Conservation (phyloP, 1,140 invertebrate genomes). For the Drosophila melanogaster region DNA sequence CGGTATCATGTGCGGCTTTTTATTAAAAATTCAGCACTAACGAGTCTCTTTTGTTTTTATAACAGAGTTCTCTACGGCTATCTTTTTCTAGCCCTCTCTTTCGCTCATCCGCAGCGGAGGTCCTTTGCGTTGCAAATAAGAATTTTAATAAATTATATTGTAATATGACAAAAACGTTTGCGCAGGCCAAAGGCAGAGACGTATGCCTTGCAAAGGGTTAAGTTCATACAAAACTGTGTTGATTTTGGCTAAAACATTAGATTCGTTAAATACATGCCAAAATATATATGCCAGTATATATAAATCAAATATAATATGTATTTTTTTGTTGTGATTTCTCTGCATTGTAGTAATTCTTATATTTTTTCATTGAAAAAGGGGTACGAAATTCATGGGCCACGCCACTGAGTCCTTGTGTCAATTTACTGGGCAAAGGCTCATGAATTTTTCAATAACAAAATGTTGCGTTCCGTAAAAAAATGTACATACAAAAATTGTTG, state of each 20-base stretch:
- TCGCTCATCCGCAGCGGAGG: conserved; percentile 13
- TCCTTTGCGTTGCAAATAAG: conserved; percentile 60
- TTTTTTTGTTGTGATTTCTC: too few species aligned
- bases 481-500: conserved; percentile 35
- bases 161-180: conserved; percentile 67
- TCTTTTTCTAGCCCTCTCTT: conserved; percentile 25
- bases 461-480: conserved; percentile 31
- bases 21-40: conserved; percentile 71
- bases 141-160: conserved; percentile 80
- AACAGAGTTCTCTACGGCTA: neutral
- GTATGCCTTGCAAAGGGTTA: conserved; percentile 8
- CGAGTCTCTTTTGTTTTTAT: conserved; percentile 59
- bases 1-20: conserved; percentile 57
- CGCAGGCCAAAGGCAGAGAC: conserved; percentile 17
- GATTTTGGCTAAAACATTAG: neutral
- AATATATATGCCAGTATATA: too few species aligned
- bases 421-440: conserved; percentile 34
- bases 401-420: conserved; percentile 22
- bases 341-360: neutral
- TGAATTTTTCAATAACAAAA: conserved; percentile 74
- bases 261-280: too few species aligned
- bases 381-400: neutral
- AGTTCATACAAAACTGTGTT: neutral
- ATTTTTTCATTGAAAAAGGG: neutral
- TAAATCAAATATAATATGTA: too few species aligned